A percentile compares a stretch with the other conserved stretches of the same genome.
These are phyloP conservation scores for Moxostoma hubbsi DNA, from an alignment of 2,797 vertebrate species.

Conservation along the genomic window DNA sequence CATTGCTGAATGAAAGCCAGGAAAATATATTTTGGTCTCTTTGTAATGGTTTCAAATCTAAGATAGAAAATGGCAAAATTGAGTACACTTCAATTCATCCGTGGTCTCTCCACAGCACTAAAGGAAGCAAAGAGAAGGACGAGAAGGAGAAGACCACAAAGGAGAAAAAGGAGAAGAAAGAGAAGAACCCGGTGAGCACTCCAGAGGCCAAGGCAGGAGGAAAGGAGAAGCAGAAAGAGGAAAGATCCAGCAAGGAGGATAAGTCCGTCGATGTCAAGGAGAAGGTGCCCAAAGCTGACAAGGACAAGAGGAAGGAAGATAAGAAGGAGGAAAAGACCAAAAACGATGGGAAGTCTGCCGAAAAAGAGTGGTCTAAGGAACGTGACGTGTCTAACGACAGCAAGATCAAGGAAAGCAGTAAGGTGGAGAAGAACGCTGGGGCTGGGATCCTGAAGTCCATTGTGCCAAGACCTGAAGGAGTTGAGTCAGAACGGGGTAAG, in stretches of 20 bases:
- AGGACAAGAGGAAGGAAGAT: conserved; percentile 95
- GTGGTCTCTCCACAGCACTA: conserved; percentile 67
- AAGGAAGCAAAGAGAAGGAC: conserved; percentile 86
- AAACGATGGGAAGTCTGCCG: conserved; percentile 79
- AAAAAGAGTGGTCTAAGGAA: conserved; percentile 77
- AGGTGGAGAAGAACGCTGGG: conserved; percentile 83
- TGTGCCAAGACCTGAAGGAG: conserved; percentile 84
- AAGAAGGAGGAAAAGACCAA: conserved; percentile 97
- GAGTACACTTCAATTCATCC: not conserved
- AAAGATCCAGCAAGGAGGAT: conserved; percentile 91
- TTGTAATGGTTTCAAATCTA: not conserved
- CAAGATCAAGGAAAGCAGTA: conserved; percentile 86
- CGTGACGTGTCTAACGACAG: conserved; percentile 90
- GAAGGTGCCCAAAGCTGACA: conserved; percentile 86
- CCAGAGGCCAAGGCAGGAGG: conserved; percentile 86
- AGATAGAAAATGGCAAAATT: not conserved
- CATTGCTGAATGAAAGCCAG: not conserved
- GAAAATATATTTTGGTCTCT: not conserved
- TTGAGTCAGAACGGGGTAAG: conserved; percentile 87
- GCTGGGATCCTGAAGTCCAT: conserved; percentile 88
- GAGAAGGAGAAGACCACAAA: conserved; percentile 86
- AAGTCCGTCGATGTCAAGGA: conserved; percentile 93
- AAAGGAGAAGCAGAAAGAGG: conserved; percentile 96
- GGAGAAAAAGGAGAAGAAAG: conserved; percentile 89
- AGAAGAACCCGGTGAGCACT: conserved; percentile 82